phyloP scores from a whole-genome alignment of 1,140 invertebrate species.

The Mizuhopecten yessoensis region DNA sequence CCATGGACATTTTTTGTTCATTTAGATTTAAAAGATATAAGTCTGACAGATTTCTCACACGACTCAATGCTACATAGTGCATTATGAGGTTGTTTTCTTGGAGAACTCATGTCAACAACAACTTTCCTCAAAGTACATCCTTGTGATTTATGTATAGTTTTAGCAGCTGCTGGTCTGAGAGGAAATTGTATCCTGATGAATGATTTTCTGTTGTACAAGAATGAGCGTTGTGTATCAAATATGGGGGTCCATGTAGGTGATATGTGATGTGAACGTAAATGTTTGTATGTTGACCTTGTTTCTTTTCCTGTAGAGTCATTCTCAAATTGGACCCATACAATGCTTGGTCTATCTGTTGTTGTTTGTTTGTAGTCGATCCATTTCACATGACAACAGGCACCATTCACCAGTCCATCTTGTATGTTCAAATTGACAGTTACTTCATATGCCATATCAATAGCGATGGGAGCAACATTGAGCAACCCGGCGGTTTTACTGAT shows the following conservation, averaged over 20 bases:
- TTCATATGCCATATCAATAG: conserved; percentile 29
- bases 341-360: not conserved
- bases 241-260: conserved; percentile 49
- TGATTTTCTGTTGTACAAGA: conserved; percentile 14
- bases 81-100: conserved; percentile 49
- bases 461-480: too few species aligned
- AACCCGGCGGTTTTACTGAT: too few species aligned
- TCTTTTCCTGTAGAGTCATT: not conserved
- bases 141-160: conserved; percentile 57
- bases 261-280: not conserved
- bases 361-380: not conserved
- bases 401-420: conserved; percentile 50
- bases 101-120: conserved; percentile 50
- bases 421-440: conserved; percentile 9
- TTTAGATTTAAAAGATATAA: too few species aligned
- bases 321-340: conserved; percentile 51
- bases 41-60: too few species aligned
- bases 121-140: conserved; percentile 47
- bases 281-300: conserved; percentile 18
- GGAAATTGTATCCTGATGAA: conserved; percentile 58
- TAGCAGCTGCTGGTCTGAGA: conserved; percentile 42
- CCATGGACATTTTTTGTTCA: too few species aligned
- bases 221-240: conserved; percentile 47
- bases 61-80: conserved; percentile 56
- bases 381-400: not conserved